Evolutionary conservation across 2,888 invertebrate species (phyloP).

Genomic region (Cheilosia variabilis): DNA sequence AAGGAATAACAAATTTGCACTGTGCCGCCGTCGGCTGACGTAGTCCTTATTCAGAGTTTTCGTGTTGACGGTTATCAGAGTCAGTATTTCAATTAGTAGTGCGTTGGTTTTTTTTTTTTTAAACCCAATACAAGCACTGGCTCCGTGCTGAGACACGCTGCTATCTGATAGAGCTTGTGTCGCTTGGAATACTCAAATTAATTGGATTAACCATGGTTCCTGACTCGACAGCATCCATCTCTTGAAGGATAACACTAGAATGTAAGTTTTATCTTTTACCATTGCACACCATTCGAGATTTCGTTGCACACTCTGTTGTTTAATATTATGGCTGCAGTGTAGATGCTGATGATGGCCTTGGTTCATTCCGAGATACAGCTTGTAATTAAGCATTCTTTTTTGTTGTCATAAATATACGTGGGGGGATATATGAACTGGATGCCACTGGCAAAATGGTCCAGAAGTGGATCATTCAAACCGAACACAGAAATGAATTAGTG

Average conservation of each 20-base stretch:
- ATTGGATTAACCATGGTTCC: constrained; percentile 65
- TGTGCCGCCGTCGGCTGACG: neutral
- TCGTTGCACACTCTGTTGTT: constrained; percentile 41
- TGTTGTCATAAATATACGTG: neutral
- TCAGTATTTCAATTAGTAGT: neutral
- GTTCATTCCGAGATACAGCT: constrained; percentile 10
- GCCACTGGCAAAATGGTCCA: too few relatives aligned
- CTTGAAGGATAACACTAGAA: constrained; percentile 65
- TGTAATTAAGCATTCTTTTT: constrained; percentile 10
- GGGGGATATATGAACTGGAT: neutral
- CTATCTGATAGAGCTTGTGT: neutral
- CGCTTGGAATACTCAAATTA: constrained; percentile 43
- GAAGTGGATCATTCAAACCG: too few relatives aligned
- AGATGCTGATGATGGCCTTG: neutral
- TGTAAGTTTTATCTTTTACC: constrained; percentile 52
- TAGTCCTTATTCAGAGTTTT: neutral
- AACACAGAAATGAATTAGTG: too few relatives aligned
- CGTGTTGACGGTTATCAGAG: too few relatives aligned
- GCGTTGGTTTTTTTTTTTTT: neutral
- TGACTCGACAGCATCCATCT: constrained; percentile 26
- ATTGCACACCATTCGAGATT: constrained; percentile 23
- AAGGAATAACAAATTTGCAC: neutral
- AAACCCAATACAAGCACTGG: neutral
- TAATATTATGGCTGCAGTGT: constrained; percentile 5
- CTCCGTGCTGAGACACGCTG: neutral